Evolutionary conservation across 2,888 invertebrate species (phyloP), one percentile per base, ranked within the genome.

Genomic region (Sesia bembeciformis): DNA sequence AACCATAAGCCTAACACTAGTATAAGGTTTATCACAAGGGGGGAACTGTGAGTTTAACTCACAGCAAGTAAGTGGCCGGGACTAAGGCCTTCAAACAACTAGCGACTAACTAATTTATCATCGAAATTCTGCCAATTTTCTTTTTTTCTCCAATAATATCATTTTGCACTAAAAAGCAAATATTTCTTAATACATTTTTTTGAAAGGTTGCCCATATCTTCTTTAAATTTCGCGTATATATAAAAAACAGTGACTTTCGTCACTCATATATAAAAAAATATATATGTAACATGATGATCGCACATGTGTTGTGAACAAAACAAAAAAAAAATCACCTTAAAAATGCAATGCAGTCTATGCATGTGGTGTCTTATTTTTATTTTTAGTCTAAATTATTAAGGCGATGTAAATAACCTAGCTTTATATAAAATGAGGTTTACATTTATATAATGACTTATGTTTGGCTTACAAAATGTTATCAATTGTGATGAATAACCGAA

Each of bases 301-400:
- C 77, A 78, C 65, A 65, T 69, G 73, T 74, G 71, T 69, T 66
- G 61, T 67, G 61, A 59, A 62, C 58, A 61, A 64, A 61, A 62
- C 56, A 43, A 67, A 72, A 62, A 70, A 76, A 75, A 64, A 74
- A 74, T 74, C 83, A 83, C 82, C 81, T 71, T 76, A 70, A 77
- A 86, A 87, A 86, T 86, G 86, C 87, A 76, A 78, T 71, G 74
- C 86, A 86, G 84, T 85, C 85, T 84, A 77, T 78, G 81, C 84
- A 81, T 68, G 60, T 80, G 84, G 81, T 84, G 84, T 84, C 72
- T 76, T 76, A 67, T 67, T 70, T 66, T 76, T 76, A 67, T 67
- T 70, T 66, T 53, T 66, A 69, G 70, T 72, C 76, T 81, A 80
- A 63, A 69, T 62, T 77, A 72, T 76, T 84, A 87, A 85, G 86